These are phyloP conservation scores for Gymnarchus niloticus DNA, from an alignment of 2,113 vertebrate genomes.

Conservation along the genomic window DNA sequence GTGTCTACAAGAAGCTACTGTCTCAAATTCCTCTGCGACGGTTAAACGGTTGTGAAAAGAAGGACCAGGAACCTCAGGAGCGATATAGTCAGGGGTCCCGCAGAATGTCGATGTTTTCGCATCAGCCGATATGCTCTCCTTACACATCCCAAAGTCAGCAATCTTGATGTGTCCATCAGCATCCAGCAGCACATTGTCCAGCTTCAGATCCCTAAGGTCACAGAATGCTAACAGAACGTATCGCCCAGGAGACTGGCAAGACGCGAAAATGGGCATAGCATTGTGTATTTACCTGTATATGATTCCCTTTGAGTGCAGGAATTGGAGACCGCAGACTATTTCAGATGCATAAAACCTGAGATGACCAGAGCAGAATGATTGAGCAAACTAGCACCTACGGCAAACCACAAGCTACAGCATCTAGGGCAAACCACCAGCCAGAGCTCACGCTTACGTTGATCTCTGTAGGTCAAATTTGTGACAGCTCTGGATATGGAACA, in stretches of 20 bases:
- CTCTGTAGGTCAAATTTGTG: slow-evolving; percentile 85
- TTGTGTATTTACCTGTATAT: slow-evolving; percentile 79
- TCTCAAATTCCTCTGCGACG: too few relatives aligned
- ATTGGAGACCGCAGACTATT: slow-evolving; percentile 90
- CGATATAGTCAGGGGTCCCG: slow-evolving; percentile 96
- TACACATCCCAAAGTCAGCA: slow-evolving; percentile 98
- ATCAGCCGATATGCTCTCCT: slow-evolving; percentile 83
- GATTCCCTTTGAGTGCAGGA: slow-evolving; percentile 85
- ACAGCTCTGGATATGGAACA: slow-evolving; percentile 95
- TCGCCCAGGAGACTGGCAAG: background rate
- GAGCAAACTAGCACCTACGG: background rate
- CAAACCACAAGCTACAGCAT: too few relatives aligned
- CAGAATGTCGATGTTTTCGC: slow-evolving; percentile 92
- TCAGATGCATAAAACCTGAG: slow-evolving; percentile 90
- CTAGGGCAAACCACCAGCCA: background rate
- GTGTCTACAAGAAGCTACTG: too few relatives aligned
- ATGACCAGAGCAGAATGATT: background rate
- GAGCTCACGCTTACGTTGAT: slow-evolving; percentile 70
- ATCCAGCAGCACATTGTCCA: slow-evolving; percentile 96
- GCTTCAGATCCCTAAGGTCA: slow-evolving; percentile 82
- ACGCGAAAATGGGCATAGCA: background rate
- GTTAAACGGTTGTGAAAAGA: too few relatives aligned
- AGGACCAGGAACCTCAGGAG: slow-evolving; percentile 77
- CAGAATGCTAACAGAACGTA: background rate
- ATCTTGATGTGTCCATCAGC: slow-evolving; percentile 95